Evolutionary conservation across 2,797 vertebrate species (phyloP).

Genomic region (Glossophaga mutica): DNA sequence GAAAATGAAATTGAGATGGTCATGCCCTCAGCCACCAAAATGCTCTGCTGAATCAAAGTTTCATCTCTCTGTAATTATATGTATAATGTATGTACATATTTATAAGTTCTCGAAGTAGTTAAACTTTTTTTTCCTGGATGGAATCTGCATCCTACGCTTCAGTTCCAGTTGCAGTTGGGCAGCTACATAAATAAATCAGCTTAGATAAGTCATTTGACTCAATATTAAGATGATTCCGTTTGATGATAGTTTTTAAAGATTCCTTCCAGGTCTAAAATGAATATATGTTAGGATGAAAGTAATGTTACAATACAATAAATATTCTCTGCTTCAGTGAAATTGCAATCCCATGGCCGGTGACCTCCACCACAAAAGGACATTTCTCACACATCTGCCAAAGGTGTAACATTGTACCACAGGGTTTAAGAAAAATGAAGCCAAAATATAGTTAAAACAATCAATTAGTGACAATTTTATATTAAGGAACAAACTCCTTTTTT

Average conservation of each 20-base stretch:
- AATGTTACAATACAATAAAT: background rate
- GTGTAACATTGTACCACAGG: background rate
- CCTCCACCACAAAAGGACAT: background rate
- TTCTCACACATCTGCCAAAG: background rate
- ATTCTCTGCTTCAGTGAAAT: background rate
- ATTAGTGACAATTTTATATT: background rate
- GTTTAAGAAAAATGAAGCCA: background rate
- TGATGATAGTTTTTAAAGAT: background rate
- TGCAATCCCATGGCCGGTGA: background rate
- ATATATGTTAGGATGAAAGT: background rate
- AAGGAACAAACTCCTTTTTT: background rate
- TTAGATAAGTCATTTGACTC: background rate
- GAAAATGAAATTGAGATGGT: conserved; percentile 7
- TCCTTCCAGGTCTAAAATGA: background rate
- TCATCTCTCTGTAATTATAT: background rate
- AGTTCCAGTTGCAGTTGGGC: background rate
- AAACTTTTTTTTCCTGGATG: background rate
- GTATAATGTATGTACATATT: background rate
- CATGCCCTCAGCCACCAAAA: background rate
- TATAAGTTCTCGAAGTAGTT: background rate
- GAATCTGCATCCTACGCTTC: background rate
- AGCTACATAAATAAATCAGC: background rate
- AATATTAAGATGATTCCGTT: background rate
- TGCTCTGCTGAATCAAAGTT: background rate
- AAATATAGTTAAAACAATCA: background rate